phyloP scores from a whole-genome alignment of 2,113 vertebrate genomes.

The Cygnus atratus region DNA sequence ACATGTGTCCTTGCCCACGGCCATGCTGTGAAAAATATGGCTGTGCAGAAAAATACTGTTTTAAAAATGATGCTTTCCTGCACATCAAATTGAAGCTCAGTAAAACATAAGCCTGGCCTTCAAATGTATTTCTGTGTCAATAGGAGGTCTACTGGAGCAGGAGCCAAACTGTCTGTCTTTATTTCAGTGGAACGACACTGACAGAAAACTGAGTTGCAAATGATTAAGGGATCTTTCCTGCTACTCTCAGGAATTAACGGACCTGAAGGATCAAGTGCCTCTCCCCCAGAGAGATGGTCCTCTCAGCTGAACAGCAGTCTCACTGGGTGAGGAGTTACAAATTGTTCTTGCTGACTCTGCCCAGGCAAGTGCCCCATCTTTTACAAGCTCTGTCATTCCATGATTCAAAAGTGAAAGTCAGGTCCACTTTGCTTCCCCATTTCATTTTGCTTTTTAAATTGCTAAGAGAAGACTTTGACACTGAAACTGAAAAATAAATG shows the following conservation, averaged over 20 bases:
- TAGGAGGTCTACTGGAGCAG: too few species aligned
- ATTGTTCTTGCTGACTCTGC: not conserved
- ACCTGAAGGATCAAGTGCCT: not conserved
- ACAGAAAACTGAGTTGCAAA: not conserved
- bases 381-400: not conserved
- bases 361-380: not conserved
- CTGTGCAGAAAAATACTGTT: not conserved
- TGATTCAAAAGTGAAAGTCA: not conserved
- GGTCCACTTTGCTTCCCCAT: not conserved
- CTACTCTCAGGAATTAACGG: not conserved
- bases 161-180: not conserved
- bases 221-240: not conserved
- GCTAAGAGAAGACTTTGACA: not conserved
- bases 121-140: not conserved
- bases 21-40: not conserved
- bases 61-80: not conserved
- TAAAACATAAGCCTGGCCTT: not conserved
- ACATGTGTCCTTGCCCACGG: not conserved
- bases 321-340: not conserved
- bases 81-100: not conserved
- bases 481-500: not conserved
- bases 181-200: not conserved
- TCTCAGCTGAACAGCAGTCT: fast-evolving
- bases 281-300: not conserved
- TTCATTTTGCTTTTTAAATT: not conserved